Evolutionary conservation across 2,113 vertebrate genomes (phyloP).

Genomic region (Mystacornis crossleyi): DNA sequence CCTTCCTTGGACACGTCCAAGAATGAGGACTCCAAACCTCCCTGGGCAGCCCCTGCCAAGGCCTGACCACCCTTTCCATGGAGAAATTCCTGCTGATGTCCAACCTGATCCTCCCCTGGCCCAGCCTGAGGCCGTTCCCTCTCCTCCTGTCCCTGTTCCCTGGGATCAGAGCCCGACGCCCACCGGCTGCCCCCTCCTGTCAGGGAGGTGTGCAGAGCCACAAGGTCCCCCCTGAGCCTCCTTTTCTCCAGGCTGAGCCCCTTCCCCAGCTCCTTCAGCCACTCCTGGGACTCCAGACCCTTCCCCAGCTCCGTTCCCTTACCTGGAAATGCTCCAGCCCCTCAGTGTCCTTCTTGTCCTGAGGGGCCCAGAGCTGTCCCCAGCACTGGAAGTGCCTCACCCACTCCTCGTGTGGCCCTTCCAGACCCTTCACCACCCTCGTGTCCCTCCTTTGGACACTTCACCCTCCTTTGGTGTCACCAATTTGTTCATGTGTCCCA

Average conservation of each 20-base stretch:
- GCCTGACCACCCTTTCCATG: background rate
- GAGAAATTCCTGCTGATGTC: background rate
- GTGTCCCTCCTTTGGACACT: background rate
- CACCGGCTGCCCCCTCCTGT: background rate
- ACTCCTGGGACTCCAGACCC: accelerated
- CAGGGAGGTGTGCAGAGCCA: background rate
- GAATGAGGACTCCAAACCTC: background rate
- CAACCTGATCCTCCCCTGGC: background rate
- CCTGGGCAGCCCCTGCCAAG: background rate
- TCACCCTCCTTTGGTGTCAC: background rate
- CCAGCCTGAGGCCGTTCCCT: background rate
- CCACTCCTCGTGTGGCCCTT: background rate
- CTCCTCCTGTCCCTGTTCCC: background rate
- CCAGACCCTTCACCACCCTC: background rate
- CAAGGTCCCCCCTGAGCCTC: background rate
- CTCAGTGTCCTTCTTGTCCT: background rate
- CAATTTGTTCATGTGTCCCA: background rate
- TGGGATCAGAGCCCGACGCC: background rate
- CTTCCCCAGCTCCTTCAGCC: background rate
- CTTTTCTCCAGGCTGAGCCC: background rate
- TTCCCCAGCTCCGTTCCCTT: background rate
- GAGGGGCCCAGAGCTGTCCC: background rate
- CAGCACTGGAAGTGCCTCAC: background rate
- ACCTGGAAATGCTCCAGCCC: background rate
- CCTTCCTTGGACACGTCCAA: background rate